These are phyloP conservation scores for Lycaon pictus DNA, from an alignment of 2,113 vertebrate genomes.

Conservation along the genomic window DNA sequence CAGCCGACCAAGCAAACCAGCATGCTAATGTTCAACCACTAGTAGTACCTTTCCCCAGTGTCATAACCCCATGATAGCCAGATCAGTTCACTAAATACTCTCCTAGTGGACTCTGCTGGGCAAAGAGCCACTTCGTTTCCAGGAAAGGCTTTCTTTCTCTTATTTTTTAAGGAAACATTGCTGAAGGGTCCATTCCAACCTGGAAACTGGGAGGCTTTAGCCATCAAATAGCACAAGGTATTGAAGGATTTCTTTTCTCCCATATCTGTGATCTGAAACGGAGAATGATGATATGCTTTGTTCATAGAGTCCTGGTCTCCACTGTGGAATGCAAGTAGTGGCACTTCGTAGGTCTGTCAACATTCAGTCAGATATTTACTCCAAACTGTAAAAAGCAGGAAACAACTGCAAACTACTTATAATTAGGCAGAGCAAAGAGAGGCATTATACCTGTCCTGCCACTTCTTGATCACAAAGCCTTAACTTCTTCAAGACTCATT, in stretches of 20 bases:
- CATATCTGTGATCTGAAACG: background rate
- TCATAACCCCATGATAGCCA: background rate
- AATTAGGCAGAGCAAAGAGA: background rate
- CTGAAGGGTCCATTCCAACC: background rate
- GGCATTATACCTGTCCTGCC: background rate
- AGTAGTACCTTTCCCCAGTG: background rate
- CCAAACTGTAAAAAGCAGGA: background rate
- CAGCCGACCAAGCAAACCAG: background rate
- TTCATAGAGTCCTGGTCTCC: background rate
- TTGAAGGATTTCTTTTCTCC: background rate
- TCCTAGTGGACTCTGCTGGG: background rate
- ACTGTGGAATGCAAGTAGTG: background rate
- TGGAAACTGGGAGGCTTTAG: background rate
- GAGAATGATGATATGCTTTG: background rate
- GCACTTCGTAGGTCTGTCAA: background rate
- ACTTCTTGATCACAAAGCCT: background rate
- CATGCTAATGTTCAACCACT: background rate
- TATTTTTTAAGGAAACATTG: conserved; percentile 21
- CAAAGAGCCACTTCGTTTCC: conserved; percentile 23
- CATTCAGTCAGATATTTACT: background rate
- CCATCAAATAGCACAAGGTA: background rate
- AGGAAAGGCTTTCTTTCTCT: background rate
- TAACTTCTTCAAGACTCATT: background rate
- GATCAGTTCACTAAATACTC: background rate
- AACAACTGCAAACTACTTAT: background rate